phyloP scores from a whole-genome alignment of 2,888 invertebrate species.

The Dryomyza anilis region DNA sequence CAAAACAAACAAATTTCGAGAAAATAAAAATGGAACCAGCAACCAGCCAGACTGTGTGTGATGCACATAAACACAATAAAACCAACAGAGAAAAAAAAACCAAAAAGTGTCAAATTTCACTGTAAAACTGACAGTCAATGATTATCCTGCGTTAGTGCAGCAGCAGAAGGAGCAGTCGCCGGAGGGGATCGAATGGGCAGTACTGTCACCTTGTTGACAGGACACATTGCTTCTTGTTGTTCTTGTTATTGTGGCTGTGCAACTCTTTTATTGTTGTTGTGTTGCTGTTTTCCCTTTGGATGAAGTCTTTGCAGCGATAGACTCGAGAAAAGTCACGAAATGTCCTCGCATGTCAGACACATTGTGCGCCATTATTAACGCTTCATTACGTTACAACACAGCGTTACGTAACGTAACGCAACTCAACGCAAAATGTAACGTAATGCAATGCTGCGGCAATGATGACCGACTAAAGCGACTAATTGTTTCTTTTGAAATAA shows the following conservation, averaged over 20 bases:
- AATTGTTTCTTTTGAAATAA: too few species aligned
- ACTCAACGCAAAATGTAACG: neutral
- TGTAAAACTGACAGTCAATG: constrained; percentile 14
- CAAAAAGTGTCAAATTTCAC: constrained; percentile 10
- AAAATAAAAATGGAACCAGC: neutral
- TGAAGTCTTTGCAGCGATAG: neutral
- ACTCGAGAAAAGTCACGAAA: neutral
- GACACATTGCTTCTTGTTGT: neutral
- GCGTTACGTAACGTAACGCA: constrained; percentile 5
- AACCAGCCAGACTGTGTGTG: too few species aligned
- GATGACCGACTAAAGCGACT: too few species aligned
- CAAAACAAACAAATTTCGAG: too few species aligned
- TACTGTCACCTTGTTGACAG: constrained; percentile 1
- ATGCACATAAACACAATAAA: neutral
- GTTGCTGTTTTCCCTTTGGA: neutral
- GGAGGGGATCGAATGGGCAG: neutral
- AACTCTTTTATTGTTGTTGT: neutral
- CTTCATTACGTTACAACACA: constrained; percentile 16
- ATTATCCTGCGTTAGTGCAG: constrained; percentile 14
- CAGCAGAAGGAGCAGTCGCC: neutral
- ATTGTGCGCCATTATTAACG: constrained; percentile 19
- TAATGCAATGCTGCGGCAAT: too few species aligned
- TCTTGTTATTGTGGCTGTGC: constrained; percentile 2
- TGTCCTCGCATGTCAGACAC: constrained; percentile 14
- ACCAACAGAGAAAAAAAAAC: neutral